Evolutionary conservation across 2,888 invertebrate genomes (phyloP).

Genomic region (Synanthedon vespiformis): DNA sequence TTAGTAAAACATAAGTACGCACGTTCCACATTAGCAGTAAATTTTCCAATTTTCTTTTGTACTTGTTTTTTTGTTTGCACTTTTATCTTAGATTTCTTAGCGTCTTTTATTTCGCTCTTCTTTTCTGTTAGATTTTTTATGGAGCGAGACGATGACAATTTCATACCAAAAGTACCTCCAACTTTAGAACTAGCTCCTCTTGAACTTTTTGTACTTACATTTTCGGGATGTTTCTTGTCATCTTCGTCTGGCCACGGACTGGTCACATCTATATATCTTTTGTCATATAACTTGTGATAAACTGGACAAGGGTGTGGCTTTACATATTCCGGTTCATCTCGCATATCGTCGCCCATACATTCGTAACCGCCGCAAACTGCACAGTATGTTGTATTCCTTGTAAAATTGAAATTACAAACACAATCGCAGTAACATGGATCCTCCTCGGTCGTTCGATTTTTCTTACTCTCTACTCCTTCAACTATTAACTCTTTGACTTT

Average conservation of each 20-base stretch:
- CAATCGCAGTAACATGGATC: slow-evolving; percentile 57
- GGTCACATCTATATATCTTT: slow-evolving; percentile 30
- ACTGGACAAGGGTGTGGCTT: slow-evolving; percentile 58
- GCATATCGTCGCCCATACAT: slow-evolving; percentile 47
- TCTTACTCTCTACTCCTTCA: slow-evolving; percentile 26
- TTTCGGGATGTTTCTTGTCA: slow-evolving; percentile 13
- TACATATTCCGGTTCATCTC: slow-evolving; percentile 33
- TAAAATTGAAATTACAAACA: slow-evolving; percentile 46
- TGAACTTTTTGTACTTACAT: slow-evolving; percentile 27
- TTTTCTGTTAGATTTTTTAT: slow-evolving; percentile 20
- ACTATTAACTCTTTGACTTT: slow-evolving; percentile 49
- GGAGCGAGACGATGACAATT: slow-evolving; percentile 14
- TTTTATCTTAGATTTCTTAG: slow-evolving; percentile 1
- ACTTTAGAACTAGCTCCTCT: slow-evolving; percentile 18
- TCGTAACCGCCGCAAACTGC: slow-evolving; percentile 57
- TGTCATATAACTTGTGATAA: slow-evolving; percentile 56
- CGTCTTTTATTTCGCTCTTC: slow-evolving; percentile 11
- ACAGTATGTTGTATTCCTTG: slow-evolving; percentile 54
- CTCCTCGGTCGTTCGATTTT: slow-evolving; percentile 13
- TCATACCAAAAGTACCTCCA: slow-evolving; percentile 6
- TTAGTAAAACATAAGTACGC: slow-evolving; percentile 9
- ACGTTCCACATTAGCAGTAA: slow-evolving; percentile 32
- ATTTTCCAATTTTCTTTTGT: slow-evolving; percentile 36
- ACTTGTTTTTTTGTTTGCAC: slow-evolving; percentile 20
- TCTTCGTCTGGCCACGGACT: slow-evolving; percentile 47